These are phyloP conservation scores for Drosophila kanapiae DNA, from an alignment of 1,140 invertebrate genomes.

Conservation along the genomic window DNA sequence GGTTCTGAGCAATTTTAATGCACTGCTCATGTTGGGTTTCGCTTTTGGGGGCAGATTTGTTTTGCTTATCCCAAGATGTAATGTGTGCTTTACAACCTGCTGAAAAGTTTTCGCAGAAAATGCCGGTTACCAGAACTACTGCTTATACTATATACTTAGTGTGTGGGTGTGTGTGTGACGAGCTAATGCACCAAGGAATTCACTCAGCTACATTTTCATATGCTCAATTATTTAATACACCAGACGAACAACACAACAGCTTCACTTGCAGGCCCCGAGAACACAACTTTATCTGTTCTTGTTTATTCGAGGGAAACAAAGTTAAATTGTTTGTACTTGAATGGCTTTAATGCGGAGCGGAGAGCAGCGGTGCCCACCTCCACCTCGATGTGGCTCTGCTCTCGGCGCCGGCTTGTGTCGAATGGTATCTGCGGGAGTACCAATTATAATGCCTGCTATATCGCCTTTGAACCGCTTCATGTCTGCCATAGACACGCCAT, in stretches of 20 bases:
- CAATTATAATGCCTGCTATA: constrained; percentile 70
- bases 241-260: constrained; percentile 43
- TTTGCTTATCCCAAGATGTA: constrained; percentile 75
- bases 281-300: constrained; percentile 20
- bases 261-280: constrained; percentile 30
- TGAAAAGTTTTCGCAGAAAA: constrained; percentile 70
- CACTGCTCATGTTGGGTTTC: constrained; percentile 36
- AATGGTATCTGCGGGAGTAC: neutral
- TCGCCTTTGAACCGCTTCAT: constrained; percentile 71
- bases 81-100: constrained; percentile 73
- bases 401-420: neutral
- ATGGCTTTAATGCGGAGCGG: constrained; percentile 59
- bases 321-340: constrained; percentile 26
- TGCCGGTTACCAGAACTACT: constrained; percentile 38
- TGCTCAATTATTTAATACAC: constrained; percentile 75
- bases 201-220: constrained; percentile 72
- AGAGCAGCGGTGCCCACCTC: neutral
- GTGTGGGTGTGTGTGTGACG: constrained; percentile 25
- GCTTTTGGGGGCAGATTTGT: constrained; percentile 66
- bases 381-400: neutral
- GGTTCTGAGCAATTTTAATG: constrained; percentile 52
- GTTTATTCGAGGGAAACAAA: constrained; percentile 30
- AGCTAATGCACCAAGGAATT: constrained; percentile 66
- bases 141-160: neutral
- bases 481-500: constrained; percentile 73